phyloP scores from a whole-genome alignment of 2,797 vertebrate genomes.

The Poeciliopsis paucimaculata region DNA sequence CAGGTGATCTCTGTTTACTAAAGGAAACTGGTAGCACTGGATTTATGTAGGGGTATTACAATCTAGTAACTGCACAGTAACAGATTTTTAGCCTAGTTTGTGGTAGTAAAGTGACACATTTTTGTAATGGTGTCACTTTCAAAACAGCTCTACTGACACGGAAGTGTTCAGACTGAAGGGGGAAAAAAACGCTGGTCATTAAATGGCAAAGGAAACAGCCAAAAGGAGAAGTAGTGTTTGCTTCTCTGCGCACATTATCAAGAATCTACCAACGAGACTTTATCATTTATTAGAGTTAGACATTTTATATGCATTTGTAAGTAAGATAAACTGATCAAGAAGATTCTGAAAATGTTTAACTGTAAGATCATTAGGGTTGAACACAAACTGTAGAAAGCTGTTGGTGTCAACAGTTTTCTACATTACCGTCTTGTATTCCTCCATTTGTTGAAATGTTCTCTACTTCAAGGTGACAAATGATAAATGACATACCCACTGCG shows the following conservation, averaged over 20 bases:
- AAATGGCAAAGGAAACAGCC: conserved; percentile 54
- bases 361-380: background rate
- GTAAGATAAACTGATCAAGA: background rate
- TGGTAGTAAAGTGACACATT: background rate
- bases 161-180: conserved; percentile 52
- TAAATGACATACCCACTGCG: conserved; percentile 82
- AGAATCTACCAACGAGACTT: conserved; percentile 3
- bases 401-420: conserved; percentile 3
- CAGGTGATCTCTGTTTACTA: background rate
- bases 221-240: conserved; percentile 73
- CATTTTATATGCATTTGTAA: background rate
- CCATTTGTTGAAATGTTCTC: conserved; percentile 45
- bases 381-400: background rate
- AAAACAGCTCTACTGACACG: conserved; percentile 47
- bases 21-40: background rate
- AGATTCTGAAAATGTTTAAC: background rate
- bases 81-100: background rate
- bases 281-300: conserved; percentile 13
- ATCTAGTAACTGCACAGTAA: background rate
- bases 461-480: conserved; percentile 55
- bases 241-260: conserved; percentile 41
- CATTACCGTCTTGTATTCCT: conserved; percentile 18
- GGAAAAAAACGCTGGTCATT: conserved; percentile 33
- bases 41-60: background rate
- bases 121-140: conserved; percentile 28